Evolutionary conservation across 2,888 invertebrate species (phyloP).

Genomic region (Allophyes oxyacanthae): DNA sequence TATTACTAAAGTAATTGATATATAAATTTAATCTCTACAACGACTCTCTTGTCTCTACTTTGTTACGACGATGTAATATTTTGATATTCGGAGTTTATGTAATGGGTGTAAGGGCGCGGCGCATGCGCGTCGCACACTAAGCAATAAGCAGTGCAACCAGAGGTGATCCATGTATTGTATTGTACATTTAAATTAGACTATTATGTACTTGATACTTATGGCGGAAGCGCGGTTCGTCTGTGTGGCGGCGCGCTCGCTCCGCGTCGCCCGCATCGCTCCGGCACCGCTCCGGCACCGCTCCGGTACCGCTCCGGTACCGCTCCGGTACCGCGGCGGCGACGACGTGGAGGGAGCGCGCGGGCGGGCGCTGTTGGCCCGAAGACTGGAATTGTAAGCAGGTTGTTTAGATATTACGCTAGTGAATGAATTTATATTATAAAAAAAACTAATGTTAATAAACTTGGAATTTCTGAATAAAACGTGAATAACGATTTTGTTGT

Average conservation of each 20-base stretch:
- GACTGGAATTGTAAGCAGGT: slow-evolving; percentile 82
- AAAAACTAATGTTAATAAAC: slow-evolving; percentile 76
- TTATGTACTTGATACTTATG: slow-evolving; percentile 63
- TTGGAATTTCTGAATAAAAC: slow-evolving; percentile 83
- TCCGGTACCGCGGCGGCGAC: slow-evolving; percentile 4
- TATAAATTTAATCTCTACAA: slow-evolving; percentile 71
- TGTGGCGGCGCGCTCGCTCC: slow-evolving; percentile 21
- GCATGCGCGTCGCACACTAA: slow-evolving; percentile 57
- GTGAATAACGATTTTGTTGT: slow-evolving; percentile 60
- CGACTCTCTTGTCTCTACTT: slow-evolving; percentile 77
- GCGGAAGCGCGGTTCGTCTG: slow-evolving; percentile 51
- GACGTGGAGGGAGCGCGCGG: slow-evolving; percentile 35
- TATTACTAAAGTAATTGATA: slow-evolving; percentile 56
- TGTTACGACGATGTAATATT: slow-evolving; percentile 77
- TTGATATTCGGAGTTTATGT: slow-evolving; percentile 81
- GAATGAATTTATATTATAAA: slow-evolving; percentile 79
- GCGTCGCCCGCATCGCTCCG: slow-evolving; percentile 7
- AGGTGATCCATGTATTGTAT: slow-evolving; percentile 68
- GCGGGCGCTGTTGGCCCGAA: slow-evolving; percentile 52
- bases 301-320: not conserved
- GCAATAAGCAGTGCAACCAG: slow-evolving; percentile 80
- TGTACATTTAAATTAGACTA: slow-evolving; percentile 62
- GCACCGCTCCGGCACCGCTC: not conserved
- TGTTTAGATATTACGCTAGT: slow-evolving; percentile 80
- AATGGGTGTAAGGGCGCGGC: slow-evolving; percentile 49